Percentiles rank a stretch among this genome's conserved stretches.
Evolutionary conservation across 2,888 invertebrate genomes (phyloP).

Genomic region (Amphipyra berbera): DNA sequence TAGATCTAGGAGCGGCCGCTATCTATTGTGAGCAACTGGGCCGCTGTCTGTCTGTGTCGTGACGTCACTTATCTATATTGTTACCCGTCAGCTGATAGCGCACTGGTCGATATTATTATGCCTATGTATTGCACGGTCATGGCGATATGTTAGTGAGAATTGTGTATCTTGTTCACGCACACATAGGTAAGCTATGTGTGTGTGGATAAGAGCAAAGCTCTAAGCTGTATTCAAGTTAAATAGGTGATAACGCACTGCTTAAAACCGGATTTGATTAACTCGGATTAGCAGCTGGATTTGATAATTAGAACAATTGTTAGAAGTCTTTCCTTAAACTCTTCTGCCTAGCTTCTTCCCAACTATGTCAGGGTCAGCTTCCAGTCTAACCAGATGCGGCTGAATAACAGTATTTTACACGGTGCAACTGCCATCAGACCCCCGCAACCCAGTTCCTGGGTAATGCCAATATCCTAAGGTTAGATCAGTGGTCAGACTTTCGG

Average conservation of each 20-base stretch:
- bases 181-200: too few species aligned
- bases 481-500: too few species aligned
- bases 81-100: slow-evolving; percentile 39
- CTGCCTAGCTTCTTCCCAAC: too few species aligned
- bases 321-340: too few species aligned
- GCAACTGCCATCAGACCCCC: too few species aligned
- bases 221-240: background rate
- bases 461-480: too few species aligned
- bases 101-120: slow-evolving; percentile 15
- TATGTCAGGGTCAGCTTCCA: too few species aligned
- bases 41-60: slow-evolving; percentile 23
- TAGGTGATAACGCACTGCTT: background rate
- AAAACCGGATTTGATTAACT: slow-evolving; percentile 12
- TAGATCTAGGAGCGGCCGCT: slow-evolving; percentile 38
- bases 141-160: background rate
- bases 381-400: too few species aligned
- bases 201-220: slow-evolving; percentile 7
- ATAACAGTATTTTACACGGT: too few species aligned
- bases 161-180: background rate
- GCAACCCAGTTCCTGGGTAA: too few species aligned
- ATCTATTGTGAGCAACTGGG: slow-evolving; percentile 58
- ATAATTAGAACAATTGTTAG: too few species aligned
- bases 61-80: slow-evolving; percentile 44
- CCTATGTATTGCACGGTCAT: background rate
- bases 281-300: too few species aligned